Base-by-base conservation (phyloP, 2,888 invertebrate species). In the Polietes domitor region DNA sequence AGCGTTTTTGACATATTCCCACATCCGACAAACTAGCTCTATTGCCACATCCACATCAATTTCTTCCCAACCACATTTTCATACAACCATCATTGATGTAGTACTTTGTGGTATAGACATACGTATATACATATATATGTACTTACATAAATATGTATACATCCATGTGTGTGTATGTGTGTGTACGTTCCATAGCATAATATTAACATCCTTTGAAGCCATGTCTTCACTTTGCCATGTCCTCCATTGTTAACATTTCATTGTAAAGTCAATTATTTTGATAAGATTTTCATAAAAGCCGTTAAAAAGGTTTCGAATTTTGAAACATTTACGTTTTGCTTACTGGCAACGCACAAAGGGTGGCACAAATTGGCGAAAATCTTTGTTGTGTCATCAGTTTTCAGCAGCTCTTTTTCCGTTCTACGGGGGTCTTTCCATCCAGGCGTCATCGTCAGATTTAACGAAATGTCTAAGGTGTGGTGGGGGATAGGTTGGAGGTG, bases 201-300 rank as follows among this genome's bases (percentile, higher is more conserved):
- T 17, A 24, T 68, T 24, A 43, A 65, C 37, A 41, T 4, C 68
- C 68, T 43, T 19, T 19, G 21, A 41, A 1, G 19, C 4, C 19
- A 5, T 9, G 26, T 12, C 26, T 28, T 7, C 19, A 24, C 41
- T 15, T 21, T n/a, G 43, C 4, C 19, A 5, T 43, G 43, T 15
- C 19, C 15, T 43, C 41, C 26, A 26, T 58, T 58, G 58, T 58
- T 68, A 10, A 10, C 43, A 68, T 68, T 37, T 41, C 43, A 43
- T 43, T 68, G 43, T 43, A 68, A 68, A 68, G 68, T 68, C 43
- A 68, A 68, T 68, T 65, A 65, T 65, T 65, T 37, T 65, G 65
- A 65, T 65, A 65, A 19, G 65, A 65, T 41, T 65, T 37, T 65
- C 37, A n/a, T 19, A 41, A 37, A 65, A 37, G 17, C 2, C n/a